Percentiles rank a stretch among this genome's conserved stretches.
Conservation (phyloP, 2,113 vertebrate species). For the Steatornis caripensis region DNA sequence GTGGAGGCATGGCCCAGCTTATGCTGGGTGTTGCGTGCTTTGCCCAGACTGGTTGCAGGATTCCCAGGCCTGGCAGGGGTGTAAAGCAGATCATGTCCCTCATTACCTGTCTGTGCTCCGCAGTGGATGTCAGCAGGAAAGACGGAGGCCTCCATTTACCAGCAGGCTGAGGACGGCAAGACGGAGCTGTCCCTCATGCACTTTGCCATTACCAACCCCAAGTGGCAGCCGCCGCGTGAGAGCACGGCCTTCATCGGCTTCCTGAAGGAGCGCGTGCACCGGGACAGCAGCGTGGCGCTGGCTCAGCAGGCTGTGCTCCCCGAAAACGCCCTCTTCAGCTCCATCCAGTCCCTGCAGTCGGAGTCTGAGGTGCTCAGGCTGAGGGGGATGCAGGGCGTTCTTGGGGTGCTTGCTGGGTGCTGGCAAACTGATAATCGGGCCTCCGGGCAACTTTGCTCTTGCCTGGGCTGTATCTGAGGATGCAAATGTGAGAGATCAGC, state of each 20-base stretch:
- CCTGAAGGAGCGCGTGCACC: constrained; percentile 92
- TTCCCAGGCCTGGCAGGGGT: neutral
- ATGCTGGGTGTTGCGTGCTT: neutral
- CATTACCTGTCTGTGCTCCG: neutral
- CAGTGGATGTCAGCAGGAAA: constrained; percentile 96
- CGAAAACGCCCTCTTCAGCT: constrained; percentile 82
- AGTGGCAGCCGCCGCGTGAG: constrained; percentile 93
- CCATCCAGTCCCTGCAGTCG: constrained; percentile 82
- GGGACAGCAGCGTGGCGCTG: constrained; percentile 79
- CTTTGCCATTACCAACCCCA: constrained; percentile 97
- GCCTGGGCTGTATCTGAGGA: neutral
- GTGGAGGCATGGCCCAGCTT: neutral
- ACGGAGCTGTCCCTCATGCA: constrained; percentile 98
- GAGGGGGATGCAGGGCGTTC: neutral
- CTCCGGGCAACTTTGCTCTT: neutral
- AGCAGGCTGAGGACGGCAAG: constrained; percentile 97
- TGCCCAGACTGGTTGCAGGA: neutral
- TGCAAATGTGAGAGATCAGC: neutral
- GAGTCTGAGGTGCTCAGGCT: constrained; percentile 83
- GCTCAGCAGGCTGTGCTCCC: constrained; percentile 75
- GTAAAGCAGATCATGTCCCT: neutral
- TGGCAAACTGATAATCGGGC: neutral
- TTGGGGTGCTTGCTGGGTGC: neutral
- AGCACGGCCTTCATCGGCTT: constrained; percentile 96
- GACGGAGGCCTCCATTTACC: constrained; percentile 96